Evolutionary conservation across 2,888 invertebrate genomes (phyloP).

Genomic region (Phragmatobia fuliginosa): DNA sequence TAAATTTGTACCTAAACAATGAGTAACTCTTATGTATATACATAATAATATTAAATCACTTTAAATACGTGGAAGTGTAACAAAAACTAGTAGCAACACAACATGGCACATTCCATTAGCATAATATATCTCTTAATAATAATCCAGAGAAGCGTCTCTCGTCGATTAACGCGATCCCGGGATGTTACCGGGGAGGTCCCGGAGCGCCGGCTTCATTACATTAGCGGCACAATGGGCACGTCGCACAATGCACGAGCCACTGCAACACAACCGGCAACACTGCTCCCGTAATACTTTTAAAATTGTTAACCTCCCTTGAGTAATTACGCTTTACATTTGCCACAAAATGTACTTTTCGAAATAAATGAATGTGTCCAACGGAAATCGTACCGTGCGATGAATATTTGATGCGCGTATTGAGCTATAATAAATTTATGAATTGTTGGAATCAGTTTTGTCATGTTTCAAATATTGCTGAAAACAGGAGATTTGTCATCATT

Average conservation of each 20-base stretch:
- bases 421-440: not conserved
- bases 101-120: constrained; percentile 45
- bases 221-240: constrained; percentile 40
- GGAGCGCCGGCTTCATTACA: constrained; percentile 45
- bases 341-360: constrained; percentile 28
- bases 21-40: constrained; percentile 20
- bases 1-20: too few species aligned
- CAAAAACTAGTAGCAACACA: constrained; percentile 51
- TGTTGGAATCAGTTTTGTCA: constrained; percentile 1
- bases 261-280: constrained; percentile 14
- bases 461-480: not conserved
- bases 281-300: constrained; percentile 47
- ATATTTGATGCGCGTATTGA: constrained; percentile 38
- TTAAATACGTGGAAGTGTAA: constrained; percentile 36
- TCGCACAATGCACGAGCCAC: constrained; percentile 18
- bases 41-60: constrained; percentile 31
- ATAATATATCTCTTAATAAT: constrained; percentile 52
- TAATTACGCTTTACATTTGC: constrained; percentile 46
- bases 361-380: constrained; percentile 33
- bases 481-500: not conserved
- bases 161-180: constrained; percentile 41
- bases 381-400: constrained; percentile 22
- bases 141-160: constrained; percentile 34
- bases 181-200: constrained; percentile 26
- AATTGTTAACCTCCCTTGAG: constrained; percentile 39